Evolutionary conservation across 2,888 invertebrate genomes (phyloP).

Genomic region (Ophioninae sp.): DNA sequence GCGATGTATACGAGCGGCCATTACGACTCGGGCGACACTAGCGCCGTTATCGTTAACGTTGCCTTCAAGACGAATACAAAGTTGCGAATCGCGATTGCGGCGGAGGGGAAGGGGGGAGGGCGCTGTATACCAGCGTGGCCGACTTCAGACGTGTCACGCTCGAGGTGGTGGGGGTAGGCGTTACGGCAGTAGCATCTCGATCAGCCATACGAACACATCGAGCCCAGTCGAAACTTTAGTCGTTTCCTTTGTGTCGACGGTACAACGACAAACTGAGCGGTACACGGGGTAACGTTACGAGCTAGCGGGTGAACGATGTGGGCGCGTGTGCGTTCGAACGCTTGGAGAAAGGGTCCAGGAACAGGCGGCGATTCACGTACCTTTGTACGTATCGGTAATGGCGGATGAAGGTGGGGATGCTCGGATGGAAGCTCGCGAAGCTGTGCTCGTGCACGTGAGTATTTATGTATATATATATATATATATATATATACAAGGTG

Average conservation of each 20-base stretch:
- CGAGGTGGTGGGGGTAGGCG: slow-evolving; percentile 28
- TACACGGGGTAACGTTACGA: not conserved
- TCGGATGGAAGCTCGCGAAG: slow-evolving; percentile 17
- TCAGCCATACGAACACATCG: slow-evolving; percentile 21
- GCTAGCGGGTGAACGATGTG: slow-evolving; percentile 6
- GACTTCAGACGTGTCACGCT: not conserved
- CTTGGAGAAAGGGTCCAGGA: not conserved
- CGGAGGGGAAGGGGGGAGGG: not conserved
- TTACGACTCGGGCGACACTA: not conserved
- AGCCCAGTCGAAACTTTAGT: not conserved
- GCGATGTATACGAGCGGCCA: not conserved
- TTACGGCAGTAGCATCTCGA: slow-evolving; percentile 20
- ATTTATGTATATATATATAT: not conserved
- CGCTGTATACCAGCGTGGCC: not conserved
- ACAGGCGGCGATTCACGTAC: not conserved
- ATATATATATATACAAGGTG: not conserved
- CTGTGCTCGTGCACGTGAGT: not conserved
- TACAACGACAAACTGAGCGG: not conserved
- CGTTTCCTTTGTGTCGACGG: not conserved
- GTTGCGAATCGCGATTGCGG: not conserved
- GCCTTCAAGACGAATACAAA: not conserved
- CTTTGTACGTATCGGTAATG: slow-evolving; percentile 15
- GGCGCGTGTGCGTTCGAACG: slow-evolving; percentile 16
- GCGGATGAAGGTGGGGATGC: slow-evolving; percentile 35
- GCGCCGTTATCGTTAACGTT: not conserved